phyloP scores from a whole-genome alignment of 1,140 invertebrate species.

The Phymastichus coffea region DNA sequence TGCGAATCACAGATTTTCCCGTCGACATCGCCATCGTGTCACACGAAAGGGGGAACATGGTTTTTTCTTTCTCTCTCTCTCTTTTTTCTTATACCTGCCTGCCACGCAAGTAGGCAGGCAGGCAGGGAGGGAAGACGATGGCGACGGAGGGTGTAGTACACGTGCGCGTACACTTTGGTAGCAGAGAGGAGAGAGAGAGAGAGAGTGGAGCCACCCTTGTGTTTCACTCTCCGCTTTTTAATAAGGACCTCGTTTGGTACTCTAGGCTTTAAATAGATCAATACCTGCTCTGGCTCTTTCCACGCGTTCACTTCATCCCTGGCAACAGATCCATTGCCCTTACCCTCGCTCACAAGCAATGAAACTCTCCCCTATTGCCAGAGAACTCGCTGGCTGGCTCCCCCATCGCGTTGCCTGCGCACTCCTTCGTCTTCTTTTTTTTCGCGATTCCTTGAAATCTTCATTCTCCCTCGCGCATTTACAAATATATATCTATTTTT shows the following conservation, averaged over 20 bases:
- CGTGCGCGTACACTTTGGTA: not conserved
- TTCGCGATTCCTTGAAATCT: constrained; percentile 28
- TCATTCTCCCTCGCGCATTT: too few species aligned
- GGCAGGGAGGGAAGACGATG: too few species aligned
- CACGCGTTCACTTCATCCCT: constrained; percentile 43
- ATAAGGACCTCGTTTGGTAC: constrained; percentile 58
- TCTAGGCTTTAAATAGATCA: constrained; percentile 59
- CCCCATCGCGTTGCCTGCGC: constrained; percentile 5
- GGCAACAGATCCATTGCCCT: constrained; percentile 45
- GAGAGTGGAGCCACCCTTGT: constrained; percentile 42
- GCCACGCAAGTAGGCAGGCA: too few species aligned
- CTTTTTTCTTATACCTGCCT: not conserved
- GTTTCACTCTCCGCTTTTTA: constrained; percentile 57
- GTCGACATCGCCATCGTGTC: not conserved
- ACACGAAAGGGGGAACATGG: not conserved
- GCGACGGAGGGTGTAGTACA: too few species aligned
- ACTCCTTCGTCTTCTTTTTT: constrained; percentile 27
- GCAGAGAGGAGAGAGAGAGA: constrained; percentile 1
- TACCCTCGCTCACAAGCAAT: constrained; percentile 35
- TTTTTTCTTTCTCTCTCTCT: not conserved
- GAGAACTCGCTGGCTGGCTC: not conserved
- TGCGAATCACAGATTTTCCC: not conserved
- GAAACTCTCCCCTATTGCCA: constrained; percentile 36
- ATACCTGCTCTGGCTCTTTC: constrained; percentile 39
- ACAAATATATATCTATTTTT: too few species aligned